These are phyloP conservation scores for Catocala sponsa DNA, from an alignment of 2,888 invertebrate genomes.

Conservation along the genomic window DNA sequence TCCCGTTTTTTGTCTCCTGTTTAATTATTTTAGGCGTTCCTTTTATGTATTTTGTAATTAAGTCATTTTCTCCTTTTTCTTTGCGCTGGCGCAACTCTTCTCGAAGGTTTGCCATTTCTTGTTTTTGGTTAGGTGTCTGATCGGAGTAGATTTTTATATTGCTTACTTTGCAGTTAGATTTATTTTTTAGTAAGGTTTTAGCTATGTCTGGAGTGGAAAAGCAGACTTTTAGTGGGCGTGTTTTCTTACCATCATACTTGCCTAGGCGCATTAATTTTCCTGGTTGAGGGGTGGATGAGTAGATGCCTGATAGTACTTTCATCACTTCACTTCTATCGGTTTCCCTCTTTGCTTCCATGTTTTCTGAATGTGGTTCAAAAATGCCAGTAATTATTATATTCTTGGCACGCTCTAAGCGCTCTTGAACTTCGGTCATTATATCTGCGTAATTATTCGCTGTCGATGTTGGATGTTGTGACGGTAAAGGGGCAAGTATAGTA, in stretches of 20 bases:
- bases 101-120: background rate
- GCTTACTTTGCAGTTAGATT: background rate
- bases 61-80: conserved; percentile 1
- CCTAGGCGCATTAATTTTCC: conserved; percentile 9
- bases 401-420: conserved; percentile 8
- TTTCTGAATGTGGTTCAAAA: conserved; percentile 3
- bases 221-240: conserved; percentile 6
- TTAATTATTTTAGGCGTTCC: conserved; percentile 2
- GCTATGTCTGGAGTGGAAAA: conserved; percentile 4
- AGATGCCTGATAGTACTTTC: background rate
- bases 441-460: background rate
- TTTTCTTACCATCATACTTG: conserved; percentile 11
- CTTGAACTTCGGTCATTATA: conserved; percentile 6
- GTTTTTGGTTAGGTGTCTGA: conserved; percentile 1
- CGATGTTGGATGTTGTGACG: background rate
- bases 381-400: conserved; percentile 11
- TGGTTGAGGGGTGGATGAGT: background rate
- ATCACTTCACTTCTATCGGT: conserved; percentile 4
- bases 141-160: background rate
- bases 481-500: background rate
- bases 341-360: conserved; percentile 7
- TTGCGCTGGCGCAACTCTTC: conserved; percentile 2
- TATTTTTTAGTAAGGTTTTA: background rate
- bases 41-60: conserved; percentile 4
- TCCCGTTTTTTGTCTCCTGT: conserved; percentile 1